Evolutionary conservation across 2,797 vertebrate genomes (phyloP).

Genomic region (Acomys russatus): DNA sequence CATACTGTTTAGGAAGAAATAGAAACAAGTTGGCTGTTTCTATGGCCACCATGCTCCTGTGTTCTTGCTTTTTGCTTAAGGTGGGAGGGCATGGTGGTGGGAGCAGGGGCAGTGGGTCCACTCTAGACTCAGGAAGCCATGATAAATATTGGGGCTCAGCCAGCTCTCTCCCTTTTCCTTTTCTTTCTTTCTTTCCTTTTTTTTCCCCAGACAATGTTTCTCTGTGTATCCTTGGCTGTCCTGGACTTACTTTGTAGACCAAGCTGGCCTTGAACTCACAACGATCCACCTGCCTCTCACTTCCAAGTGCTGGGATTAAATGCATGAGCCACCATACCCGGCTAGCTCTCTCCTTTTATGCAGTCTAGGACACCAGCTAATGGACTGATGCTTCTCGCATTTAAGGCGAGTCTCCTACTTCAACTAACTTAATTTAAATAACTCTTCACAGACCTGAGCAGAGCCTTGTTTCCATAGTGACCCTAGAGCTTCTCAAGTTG

Average conservation of each 20-base stretch:
- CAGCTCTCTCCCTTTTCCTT: neutral
- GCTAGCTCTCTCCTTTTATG: neutral
- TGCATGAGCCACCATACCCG: no score
- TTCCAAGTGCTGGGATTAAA: no score
- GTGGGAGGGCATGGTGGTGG: neutral
- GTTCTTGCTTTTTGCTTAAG: neutral
- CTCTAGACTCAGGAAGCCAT: neutral
- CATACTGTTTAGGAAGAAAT: conserved; percentile 44
- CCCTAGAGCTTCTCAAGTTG: neutral
- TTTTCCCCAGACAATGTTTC: no score
- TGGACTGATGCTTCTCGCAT: neutral
- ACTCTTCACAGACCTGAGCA: neutral
- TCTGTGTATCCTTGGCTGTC: no score
- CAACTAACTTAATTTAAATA: neutral
- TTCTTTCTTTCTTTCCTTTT: no score
- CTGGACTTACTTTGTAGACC: no score
- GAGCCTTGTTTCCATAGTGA: neutral
- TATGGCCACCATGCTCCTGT: neutral
- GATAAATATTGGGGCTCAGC: neutral
- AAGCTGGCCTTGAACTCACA: no score
- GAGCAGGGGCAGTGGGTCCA: neutral
- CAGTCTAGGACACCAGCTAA: neutral
- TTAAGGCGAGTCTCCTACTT: neutral
- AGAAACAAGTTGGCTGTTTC: neutral
- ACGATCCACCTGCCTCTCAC: no score